phyloP scores from a whole-genome alignment of 2,113 vertebrate species.

The Eptatretus burgeri region DNA sequence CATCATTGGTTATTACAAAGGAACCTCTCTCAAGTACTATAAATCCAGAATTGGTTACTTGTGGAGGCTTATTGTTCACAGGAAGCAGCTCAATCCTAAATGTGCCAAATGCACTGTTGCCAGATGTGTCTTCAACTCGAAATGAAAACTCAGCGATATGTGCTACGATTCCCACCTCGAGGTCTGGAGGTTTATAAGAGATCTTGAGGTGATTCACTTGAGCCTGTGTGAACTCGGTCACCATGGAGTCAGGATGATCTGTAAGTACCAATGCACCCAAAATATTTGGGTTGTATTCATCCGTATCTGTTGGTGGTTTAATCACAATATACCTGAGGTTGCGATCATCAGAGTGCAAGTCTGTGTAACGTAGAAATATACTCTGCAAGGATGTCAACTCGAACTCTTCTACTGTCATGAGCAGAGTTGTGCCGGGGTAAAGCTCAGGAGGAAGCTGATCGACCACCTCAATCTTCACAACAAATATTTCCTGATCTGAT shows the following conservation, averaged over 20 bases:
- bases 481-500: slow-evolving; percentile 18
- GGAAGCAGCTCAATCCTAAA: slow-evolving; percentile 20
- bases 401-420: slow-evolving; percentile 19
- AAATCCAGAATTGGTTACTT: slow-evolving; percentile 18
- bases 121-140: slow-evolving; percentile 16
- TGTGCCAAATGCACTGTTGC: slow-evolving; percentile 14
- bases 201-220: slow-evolving; percentile 19
- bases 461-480: slow-evolving; percentile 14
- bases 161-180: slow-evolving; percentile 15
- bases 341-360: slow-evolving; percentile 16
- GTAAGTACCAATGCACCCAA: slow-evolving; percentile 16
- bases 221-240: slow-evolving; percentile 17
- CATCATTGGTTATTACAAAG: slow-evolving; percentile 16
- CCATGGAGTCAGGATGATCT: slow-evolving; percentile 11
- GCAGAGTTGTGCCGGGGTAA: slow-evolving; percentile 15
- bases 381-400: slow-evolving; percentile 17
- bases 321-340: slow-evolving; percentile 16
- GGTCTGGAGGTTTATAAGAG: slow-evolving; percentile 15
- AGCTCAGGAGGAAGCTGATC: slow-evolving; percentile 16
- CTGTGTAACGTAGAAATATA: slow-evolving; percentile 15
- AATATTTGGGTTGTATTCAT: slow-evolving; percentile 14
- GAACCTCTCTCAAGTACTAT: slow-evolving; percentile 13
- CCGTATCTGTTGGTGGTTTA: slow-evolving; percentile 16
- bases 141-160: slow-evolving; percentile 18
- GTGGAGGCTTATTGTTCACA: slow-evolving; percentile 16